Evolutionary conservation across 2,888 invertebrate species (phyloP).

Genomic region (Troglohyphantes excavatus): DNA sequence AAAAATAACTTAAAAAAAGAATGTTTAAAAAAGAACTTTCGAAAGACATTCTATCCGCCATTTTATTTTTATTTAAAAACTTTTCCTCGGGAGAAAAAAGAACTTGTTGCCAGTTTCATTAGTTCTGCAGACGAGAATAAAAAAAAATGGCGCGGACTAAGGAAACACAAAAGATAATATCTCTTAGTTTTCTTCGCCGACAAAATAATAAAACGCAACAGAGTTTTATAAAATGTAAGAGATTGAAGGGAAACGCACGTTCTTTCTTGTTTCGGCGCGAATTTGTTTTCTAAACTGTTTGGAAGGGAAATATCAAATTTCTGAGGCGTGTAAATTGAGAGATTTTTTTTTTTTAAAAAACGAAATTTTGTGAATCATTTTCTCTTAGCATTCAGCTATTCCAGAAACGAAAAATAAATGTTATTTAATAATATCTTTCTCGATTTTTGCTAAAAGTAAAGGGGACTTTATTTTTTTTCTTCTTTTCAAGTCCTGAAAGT

Average conservation of each 20-base stretch:
- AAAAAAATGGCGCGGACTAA: neutral
- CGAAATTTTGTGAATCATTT: neutral
- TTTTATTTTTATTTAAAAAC: too few relatives aligned
- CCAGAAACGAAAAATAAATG: neutral
- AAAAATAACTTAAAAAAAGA: too few relatives aligned
- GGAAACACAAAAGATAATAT: neutral
- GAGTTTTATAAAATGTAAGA: neutral
- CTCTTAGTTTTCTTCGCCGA: neutral
- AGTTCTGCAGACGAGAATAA: neutral
- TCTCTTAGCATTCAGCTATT: neutral
- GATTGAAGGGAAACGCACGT: neutral
- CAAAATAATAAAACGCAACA: neutral
- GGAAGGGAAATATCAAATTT: neutral
- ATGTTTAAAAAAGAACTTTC: too few relatives aligned
- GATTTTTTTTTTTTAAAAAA: neutral
- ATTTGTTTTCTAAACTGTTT: neutral
- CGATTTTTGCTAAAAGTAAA: neutral
- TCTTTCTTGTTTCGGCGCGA: neutral
- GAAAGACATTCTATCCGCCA: too few relatives aligned
- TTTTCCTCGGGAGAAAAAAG: neutral
- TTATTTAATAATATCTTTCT: neutral
- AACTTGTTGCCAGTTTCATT: neutral
- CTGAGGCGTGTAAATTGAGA: neutral
- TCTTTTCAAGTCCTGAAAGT: neutral
- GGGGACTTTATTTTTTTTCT: neutral